Conservation (phyloP, 1,140 invertebrate species). For the Streblospio benedicti region DNA sequence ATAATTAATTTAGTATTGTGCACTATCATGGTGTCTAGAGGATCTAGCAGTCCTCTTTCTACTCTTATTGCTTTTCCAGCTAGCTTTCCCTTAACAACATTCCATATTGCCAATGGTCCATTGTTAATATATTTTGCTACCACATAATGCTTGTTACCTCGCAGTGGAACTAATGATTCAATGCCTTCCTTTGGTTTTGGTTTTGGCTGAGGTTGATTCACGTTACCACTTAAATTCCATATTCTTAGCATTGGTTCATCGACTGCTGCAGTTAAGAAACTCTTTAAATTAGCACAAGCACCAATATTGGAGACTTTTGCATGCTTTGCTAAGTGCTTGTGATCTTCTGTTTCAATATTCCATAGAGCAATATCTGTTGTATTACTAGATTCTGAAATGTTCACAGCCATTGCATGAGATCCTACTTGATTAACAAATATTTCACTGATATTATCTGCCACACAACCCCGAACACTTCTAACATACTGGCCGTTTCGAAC, state of each 20-base stretch:
- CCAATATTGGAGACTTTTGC: slow-evolving; percentile 29
- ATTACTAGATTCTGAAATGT: slow-evolving; percentile 27
- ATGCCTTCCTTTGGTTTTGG: slow-evolving; percentile 34
- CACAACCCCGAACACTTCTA: slow-evolving; percentile 37
- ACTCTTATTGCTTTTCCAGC: slow-evolving; percentile 30
- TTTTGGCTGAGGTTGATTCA: slow-evolving; percentile 33
- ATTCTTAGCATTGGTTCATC: slow-evolving; percentile 33
- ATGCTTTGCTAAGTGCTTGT: slow-evolving; percentile 43
- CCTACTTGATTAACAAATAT: slow-evolving; percentile 34
- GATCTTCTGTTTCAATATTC: slow-evolving; percentile 46
- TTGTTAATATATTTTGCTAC: slow-evolving; percentile 38
- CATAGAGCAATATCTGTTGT: slow-evolving; percentile 40
- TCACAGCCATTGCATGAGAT: slow-evolving; percentile 35
- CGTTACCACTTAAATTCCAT: slow-evolving; percentile 37
- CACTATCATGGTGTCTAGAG: slow-evolving; percentile 34
- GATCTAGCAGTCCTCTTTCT: slow-evolving; percentile 33
- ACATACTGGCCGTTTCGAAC: slow-evolving; percentile 31
- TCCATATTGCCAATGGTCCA: slow-evolving; percentile 40
- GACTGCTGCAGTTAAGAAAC: slow-evolving; percentile 32
- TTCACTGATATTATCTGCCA: slow-evolving; percentile 29
- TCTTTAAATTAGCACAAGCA: slow-evolving; percentile 35
- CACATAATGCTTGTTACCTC: slow-evolving; percentile 35
- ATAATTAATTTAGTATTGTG: slow-evolving; percentile 36
- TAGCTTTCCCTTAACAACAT: slow-evolving; percentile 35
- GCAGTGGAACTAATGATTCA: slow-evolving; percentile 33